Evolutionary conservation across 2,797 vertebrate genomes (phyloP), one percentile per base, ranked within the genome.

Genomic region (Sciurus carolinensis): DNA sequence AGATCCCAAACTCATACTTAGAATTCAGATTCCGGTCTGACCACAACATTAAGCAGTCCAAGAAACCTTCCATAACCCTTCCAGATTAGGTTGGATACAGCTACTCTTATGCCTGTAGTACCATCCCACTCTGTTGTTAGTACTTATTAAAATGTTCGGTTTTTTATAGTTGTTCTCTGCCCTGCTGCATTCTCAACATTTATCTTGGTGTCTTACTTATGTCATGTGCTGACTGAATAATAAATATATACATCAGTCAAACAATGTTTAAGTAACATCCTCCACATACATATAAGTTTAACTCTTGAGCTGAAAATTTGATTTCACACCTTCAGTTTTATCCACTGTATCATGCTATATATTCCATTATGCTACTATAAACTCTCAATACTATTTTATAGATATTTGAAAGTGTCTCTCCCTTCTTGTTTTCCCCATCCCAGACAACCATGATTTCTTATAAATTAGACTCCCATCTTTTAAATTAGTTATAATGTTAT

Each of bases 131-230:
- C 14, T 57, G 1, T 20, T 69, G 30, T 24, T 57, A 54, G 36
- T 76, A 66, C 86, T 88, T 86, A 36, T 9, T 77, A 22, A 77
- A 67, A 76, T n/a, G 28, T 64, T 66, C n/a, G 81, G 0, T 86
- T n/a, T 76, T 71, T 33, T 39, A 6, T 62, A 26, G 47, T 57
- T 67, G 10, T 86, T 22, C 62, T 73, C 26, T 82, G 57, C 73
- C 28, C 75, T 79, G 59, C 22, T 91, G 12, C 73, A 67, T 87
- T 87, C 30, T 83, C 85, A 93, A 12, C 66, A 79, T 73, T 79
- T 75, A 75, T 6, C 24, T 76, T 66, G 30, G 33, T 82, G 30
- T 62, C 67, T 95, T 86, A 85, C 3, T 89, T 33, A 57, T 36
- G 20, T 39, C 59, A 80, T 42, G 47, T 62, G n/a, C 15, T 81